Percentiles rank a stretch among this genome's conserved stretches.
These are phyloP conservation scores for Enteromius paludinosus DNA, from an alignment of 2,797 vertebrate genomes.

Conservation along the genomic window DNA sequence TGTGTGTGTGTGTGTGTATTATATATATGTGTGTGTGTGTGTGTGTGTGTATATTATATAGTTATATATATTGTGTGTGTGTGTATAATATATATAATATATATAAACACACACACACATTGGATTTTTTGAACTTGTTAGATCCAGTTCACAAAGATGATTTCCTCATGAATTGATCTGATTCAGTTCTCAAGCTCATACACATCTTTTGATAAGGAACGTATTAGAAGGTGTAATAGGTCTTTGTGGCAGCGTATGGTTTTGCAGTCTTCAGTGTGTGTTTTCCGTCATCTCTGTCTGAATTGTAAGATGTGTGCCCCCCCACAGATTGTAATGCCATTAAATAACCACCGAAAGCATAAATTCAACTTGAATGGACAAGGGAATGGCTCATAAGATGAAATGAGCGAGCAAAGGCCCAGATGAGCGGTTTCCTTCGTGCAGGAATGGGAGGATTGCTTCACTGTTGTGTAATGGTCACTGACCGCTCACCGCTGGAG, in stretches of 20 bases:
- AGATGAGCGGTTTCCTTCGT: slow-evolving; percentile 55
- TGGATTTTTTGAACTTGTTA: not conserved
- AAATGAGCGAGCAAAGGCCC: slow-evolving; percentile 45
- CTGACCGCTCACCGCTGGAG: slow-evolving; percentile 60
- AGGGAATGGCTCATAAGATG: slow-evolving; percentile 48
- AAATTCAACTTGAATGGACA: slow-evolving; percentile 51
- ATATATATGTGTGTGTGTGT: too few relatives aligned
- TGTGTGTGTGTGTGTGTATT: too few relatives aligned
- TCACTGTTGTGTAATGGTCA: slow-evolving; percentile 53
- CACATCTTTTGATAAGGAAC: not conserved
- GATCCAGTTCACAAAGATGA: not conserved
- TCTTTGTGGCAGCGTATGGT: slow-evolving; percentile 3
- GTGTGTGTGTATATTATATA: too few relatives aligned
- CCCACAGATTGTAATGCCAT: slow-evolving; percentile 57
- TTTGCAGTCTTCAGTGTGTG: not conserved
- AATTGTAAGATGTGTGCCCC: slow-evolving; percentile 19
- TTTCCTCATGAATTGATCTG: not conserved
- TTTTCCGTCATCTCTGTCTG: not conserved
- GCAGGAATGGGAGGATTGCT: slow-evolving; percentile 48
- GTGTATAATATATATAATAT: too few relatives aligned
- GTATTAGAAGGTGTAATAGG: not conserved
- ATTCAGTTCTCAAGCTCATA: not conserved
- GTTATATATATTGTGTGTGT: too few relatives aligned
- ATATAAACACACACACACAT: too few relatives aligned
- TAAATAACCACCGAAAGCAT: slow-evolving; percentile 46